phyloP scores from a whole-genome alignment of 1,140 invertebrate genomes.

The Pseudomyrmex gracilis region DNA sequence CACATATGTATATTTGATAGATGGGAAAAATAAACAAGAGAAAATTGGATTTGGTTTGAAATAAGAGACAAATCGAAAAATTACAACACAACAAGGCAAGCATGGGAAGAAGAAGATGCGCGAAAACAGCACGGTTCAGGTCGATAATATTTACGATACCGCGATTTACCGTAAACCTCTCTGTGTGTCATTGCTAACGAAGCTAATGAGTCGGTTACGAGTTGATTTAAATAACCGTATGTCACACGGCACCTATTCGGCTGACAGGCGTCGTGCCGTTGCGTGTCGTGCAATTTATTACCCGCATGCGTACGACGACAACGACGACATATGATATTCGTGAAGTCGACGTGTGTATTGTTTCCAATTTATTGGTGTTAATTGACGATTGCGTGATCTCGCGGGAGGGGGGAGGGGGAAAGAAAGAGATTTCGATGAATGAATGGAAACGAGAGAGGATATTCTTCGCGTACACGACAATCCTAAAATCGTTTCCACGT shows the following conservation, averaged over 20 bases:
- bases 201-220: conserved; percentile 12
- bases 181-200: conserved; percentile 22
- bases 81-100: too few species aligned
- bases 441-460: not conserved
- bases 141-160: conserved; percentile 12
- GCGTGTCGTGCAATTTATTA: conserved; percentile 38
- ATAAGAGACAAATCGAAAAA: not conserved
- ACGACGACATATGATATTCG: not conserved
- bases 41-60: not conserved
- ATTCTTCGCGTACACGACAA: not conserved
- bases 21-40: too few species aligned
- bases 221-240: conserved; percentile 42
- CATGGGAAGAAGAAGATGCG: not conserved
- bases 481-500: not conserved
- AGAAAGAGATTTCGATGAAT: not conserved
- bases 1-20: too few species aligned
- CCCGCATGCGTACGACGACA: conserved; percentile 38
- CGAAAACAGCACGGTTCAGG: not conserved
- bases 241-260: conserved; percentile 1
- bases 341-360: conserved; percentile 4
- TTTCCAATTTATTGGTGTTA: conserved; percentile 37
- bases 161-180: not conserved
- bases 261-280: conserved; percentile 25
- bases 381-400: not conserved
- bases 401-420: not conserved